Percentiles rank a stretch among this genome's conserved stretches.
Conservation (phyloP, 2,113 vertebrate genomes). For the Hydrolagus affinis region DNA sequence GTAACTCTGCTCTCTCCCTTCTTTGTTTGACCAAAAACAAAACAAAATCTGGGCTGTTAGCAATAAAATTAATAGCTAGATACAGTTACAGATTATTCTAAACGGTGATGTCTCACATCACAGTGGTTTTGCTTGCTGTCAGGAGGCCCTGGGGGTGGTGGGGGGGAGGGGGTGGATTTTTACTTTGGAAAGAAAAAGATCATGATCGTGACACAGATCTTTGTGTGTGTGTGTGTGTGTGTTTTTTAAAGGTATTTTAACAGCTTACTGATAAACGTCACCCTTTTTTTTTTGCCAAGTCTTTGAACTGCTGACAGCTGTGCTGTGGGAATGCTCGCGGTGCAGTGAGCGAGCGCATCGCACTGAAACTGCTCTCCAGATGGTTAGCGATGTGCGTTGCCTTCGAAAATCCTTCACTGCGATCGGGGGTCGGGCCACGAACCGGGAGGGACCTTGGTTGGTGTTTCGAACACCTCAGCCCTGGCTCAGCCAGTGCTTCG, state of each 20-base stretch:
- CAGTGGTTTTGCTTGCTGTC: too few relatives aligned
- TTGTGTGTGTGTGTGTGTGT: too few relatives aligned
- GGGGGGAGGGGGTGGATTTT: background rate
- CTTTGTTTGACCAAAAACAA: too few relatives aligned
- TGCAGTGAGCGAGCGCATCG: background rate
- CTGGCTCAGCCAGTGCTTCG: too few relatives aligned
- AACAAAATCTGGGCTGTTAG: background rate
- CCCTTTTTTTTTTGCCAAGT: background rate
- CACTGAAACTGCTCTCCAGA: background rate
- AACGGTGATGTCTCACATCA: too few relatives aligned
- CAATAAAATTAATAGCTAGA: background rate
- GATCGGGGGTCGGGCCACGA: background rate
- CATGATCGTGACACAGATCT: background rate
- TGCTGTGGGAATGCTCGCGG: too few relatives aligned
- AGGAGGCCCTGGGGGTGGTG: background rate
- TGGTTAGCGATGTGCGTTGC: background rate
- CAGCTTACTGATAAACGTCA: background rate
- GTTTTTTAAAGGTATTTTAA: background rate
- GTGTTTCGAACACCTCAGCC: too few relatives aligned
- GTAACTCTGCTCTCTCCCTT: background rate
- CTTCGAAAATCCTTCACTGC: background rate
- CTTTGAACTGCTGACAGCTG: background rate
- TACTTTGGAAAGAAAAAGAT: background rate
- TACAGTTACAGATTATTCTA: too few relatives aligned
- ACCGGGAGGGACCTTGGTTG: too few relatives aligned